These are phyloP conservation scores for Helicolenus hilgendorfi DNA, from an alignment of 2,797 vertebrate species.

Conservation along the genomic window DNA sequence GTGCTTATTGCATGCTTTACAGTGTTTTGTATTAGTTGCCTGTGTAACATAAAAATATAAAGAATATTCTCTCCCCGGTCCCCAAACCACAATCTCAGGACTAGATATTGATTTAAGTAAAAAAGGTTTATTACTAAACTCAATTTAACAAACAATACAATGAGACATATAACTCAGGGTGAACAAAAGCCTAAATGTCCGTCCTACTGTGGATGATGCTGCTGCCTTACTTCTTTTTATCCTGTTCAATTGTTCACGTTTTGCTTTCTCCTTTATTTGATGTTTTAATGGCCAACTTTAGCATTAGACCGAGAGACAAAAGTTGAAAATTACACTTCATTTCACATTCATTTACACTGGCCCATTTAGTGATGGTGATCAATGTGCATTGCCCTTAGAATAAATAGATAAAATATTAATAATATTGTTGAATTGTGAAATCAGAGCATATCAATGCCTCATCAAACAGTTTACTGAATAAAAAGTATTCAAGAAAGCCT, in stretches of 20 bases:
- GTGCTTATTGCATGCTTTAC: too few species aligned
- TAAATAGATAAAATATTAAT: neutral
- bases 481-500: neutral
- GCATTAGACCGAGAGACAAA: neutral
- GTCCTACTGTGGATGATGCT: neutral
- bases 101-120: too few species aligned
- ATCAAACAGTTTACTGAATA: neutral
- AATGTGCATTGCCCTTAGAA: neutral
- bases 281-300: neutral
- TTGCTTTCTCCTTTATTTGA: neutral
- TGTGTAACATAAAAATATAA: too few species aligned
- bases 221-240: neutral
- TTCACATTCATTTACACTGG: neutral
- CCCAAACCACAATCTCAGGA: too few species aligned
- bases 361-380: neutral
- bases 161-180: too few species aligned
- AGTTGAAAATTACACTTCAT: neutral
- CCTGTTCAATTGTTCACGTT: neutral
- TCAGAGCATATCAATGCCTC: neutral
- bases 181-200: too few species aligned
- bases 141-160: too few species aligned
- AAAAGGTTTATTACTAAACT: too few species aligned
- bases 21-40: too few species aligned
- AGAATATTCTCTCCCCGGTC: too few species aligned
- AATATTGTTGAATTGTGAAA: neutral